A percentile compares a stretch with the other conserved stretches of the same genome.
Evolutionary conservation across 2,888 invertebrate genomes (phyloP).

Genomic region (Cheilosia vernalis): DNA sequence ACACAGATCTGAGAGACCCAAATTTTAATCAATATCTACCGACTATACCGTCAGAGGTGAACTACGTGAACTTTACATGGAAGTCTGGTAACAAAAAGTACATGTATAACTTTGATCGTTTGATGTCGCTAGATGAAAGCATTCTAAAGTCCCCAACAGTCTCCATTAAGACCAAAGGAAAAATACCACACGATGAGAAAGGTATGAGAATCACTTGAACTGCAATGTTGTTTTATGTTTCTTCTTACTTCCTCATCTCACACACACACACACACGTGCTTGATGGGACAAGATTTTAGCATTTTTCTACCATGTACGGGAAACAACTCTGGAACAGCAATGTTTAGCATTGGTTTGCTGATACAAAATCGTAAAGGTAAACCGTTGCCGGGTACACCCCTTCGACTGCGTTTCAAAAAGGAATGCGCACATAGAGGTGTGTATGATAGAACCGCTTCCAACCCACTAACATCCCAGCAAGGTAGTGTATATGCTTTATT

Average conservation of each 20-base stretch:
- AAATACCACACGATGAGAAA: conserved; percentile 93
- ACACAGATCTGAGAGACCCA: conserved; percentile 93
- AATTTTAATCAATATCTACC: conserved; percentile 95
- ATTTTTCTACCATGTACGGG: conserved; percentile 94
- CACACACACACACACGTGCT: neutral
- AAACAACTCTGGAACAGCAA: conserved; percentile 93
- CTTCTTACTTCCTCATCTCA: conserved; percentile 6
- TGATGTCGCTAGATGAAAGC: conserved; percentile 92
- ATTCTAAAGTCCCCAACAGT: conserved; percentile 94
- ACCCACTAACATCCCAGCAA: conserved; percentile 83
- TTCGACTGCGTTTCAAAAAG: conserved; percentile 93
- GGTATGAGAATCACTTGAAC: conserved; percentile 83
- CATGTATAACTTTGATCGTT: conserved; percentile 93
- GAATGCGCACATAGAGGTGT: conserved; percentile 97
- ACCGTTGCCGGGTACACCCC: conserved; percentile 93
- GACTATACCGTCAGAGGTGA: conserved; percentile 95
- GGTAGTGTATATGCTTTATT: conserved; percentile 82
- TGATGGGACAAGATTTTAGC: conserved; percentile 88
- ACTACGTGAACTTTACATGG: conserved; percentile 96
- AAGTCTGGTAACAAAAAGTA: conserved; percentile 92
- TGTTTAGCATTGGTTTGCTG: conserved; percentile 93
- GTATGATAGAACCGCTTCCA: conserved; percentile 85
- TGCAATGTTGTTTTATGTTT: conserved; percentile 28
- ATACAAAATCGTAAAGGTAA: conserved; percentile 92
- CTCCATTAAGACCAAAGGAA: conserved; percentile 93